A percentile compares a stretch with the other conserved stretches of the same genome.
These are phyloP conservation scores for Hippocampus zosterae DNA, from an alignment of 2,113 vertebrate genomes.

Conservation along the genomic window DNA sequence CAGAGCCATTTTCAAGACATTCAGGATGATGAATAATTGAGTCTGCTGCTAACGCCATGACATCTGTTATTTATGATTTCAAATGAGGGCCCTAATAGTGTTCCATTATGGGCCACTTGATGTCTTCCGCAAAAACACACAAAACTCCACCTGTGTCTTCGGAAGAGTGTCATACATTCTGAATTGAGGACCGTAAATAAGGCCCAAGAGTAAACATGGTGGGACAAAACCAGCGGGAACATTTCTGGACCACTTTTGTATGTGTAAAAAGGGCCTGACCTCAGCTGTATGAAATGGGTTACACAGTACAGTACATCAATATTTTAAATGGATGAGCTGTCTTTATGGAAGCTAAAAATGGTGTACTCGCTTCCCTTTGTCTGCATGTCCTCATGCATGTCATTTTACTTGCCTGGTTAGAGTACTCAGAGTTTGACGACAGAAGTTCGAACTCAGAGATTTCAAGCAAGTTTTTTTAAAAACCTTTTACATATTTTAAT, in stretches of 20 bases:
- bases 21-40: slow-evolving; percentile 85
- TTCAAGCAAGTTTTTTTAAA: not conserved
- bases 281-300: slow-evolving; percentile 22
- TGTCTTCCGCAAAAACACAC: not conserved
- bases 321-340: slow-evolving; percentile 41
- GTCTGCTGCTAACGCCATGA: slow-evolving; percentile 55
- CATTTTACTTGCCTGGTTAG: slow-evolving; percentile 21
- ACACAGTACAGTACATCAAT: slow-evolving; percentile 32
- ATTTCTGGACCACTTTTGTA: not conserved
- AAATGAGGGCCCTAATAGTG: slow-evolving; percentile 83
- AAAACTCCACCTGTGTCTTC: slow-evolving; percentile 3
- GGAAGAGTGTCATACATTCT: not conserved
- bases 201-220: not conserved
- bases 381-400: slow-evolving; percentile 4
- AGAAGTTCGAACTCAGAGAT: not conserved
- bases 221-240: not conserved
- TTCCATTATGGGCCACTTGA: slow-evolving; percentile 65
- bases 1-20: slow-evolving; percentile 81
- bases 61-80: slow-evolving; percentile 89
- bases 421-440: slow-evolving; percentile 15
- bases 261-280: slow-evolving; percentile 28
- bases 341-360: slow-evolving; percentile 16
- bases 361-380: slow-evolving; percentile 21
- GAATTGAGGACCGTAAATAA: not conserved
- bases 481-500: slow-evolving; percentile 3